A percentile compares a stretch with the other conserved stretches of the same genome.
Conservation (phyloP, 2,113 vertebrate species). For the Alces alces region DNA sequence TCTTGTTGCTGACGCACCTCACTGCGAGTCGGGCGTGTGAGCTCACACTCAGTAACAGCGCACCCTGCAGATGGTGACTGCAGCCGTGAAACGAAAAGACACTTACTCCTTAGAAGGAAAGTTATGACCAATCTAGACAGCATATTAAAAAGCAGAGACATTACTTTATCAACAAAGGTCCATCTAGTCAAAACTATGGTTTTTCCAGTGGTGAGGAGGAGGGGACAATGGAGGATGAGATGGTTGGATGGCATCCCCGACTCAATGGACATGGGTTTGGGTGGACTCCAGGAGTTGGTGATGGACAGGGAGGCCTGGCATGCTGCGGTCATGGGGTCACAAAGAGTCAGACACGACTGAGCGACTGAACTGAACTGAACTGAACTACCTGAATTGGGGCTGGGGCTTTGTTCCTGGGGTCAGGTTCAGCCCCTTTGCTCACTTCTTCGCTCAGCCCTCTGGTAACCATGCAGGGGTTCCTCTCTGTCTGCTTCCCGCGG, state of each 20-base stretch:
- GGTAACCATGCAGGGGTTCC: rapidly evolving
- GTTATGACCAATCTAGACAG: background rate
- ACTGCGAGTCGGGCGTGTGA: rapidly evolving
- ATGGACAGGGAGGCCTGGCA: background rate
- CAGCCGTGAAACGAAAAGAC: background rate
- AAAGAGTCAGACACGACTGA: background rate
- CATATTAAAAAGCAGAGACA: background rate
- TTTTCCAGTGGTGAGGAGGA: background rate
- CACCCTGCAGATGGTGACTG: background rate
- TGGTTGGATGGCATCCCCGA: background rate
- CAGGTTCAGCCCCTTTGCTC: too few relatives aligned
- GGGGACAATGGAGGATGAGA: background rate
- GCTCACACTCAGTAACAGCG: background rate
- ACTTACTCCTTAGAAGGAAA: background rate
- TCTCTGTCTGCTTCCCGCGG: rapidly evolving
- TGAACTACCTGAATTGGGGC: background rate
- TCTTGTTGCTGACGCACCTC: background rate
- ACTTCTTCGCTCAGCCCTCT: rapidly evolving
- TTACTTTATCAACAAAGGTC: background rate
- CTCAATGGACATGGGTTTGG: background rate
- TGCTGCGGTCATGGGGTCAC: rapidly evolving
- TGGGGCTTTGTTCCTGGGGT: background rate
- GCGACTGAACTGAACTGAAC: background rate
- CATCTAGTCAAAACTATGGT: background rate
- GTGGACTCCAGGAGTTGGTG: background rate